Base-by-base conservation (phyloP, 1,140 invertebrate genomes). In the Teleopsis dalmanni region DNA sequence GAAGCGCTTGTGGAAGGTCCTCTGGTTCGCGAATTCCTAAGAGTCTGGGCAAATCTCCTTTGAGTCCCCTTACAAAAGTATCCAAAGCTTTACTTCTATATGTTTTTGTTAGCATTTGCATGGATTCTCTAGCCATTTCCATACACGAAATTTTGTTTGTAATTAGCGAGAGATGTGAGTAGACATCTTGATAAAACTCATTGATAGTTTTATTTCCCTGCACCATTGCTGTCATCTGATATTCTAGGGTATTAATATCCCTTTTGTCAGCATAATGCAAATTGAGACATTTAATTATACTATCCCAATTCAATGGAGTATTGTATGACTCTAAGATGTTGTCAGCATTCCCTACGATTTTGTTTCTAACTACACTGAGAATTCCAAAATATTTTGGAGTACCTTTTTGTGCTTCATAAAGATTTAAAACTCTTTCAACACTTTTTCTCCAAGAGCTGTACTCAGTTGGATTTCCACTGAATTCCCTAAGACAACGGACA, bases 111-210 rank as follows among this genome's bases (percentile, higher is more conserved):
- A 47, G 16, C 29, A 44, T 37, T 5, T 19, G 8, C 4, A 51
- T 5, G 33, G 42, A 31, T 33, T 51, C 42, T 14, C 22, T 40
- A 9, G 33, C 18, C 23, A 27, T 22, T 14, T 51, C 26, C 13
- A 46, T 1, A 14, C 43, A 38, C 16, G 23, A 14, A 26, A 47
- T 8, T 34, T 46, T 50, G 11, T 50, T 51, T 13, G 47, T 18
- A 11, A 46, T 41, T 10, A 46, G 16, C 9, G 44, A 47, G 3
- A 53, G 23, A 18, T 53, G 35, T 33, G 25, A 27, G 27, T 49
- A 53, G 1, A 53, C 51, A n/a, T 25, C 10, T 31, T 49, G 47
- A 23, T 53, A 53, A 18, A 53, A 53, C 18, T 53, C 48, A 23
- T 49, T 18, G 13, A 53, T 19, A 2, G 43, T 45, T 25, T 22